Evolutionary conservation across 2,888 invertebrate species (phyloP), one percentile per base, ranked within the genome.

Genomic region (Oscheius sp.): DNA sequence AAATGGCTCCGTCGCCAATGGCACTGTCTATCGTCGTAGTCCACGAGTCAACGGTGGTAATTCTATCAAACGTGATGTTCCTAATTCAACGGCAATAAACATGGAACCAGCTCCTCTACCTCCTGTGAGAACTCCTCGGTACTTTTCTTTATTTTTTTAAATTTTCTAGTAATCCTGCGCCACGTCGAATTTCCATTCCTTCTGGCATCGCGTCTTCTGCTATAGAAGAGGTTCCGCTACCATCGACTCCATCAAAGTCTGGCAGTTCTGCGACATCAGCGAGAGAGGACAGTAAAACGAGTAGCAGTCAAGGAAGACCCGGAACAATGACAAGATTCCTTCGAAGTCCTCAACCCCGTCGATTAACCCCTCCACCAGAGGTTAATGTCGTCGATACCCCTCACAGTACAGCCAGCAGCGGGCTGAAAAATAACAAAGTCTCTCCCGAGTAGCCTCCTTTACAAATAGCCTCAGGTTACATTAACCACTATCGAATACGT

Each of bases 291-390:
- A 22, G 51, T 8, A 33, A 26, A 2, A 28, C 36, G 38, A 64
- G 50, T n/a, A 22, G 38, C 5, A 26, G 36, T n/a, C 32, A 17
- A 6, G 64, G 49, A 4, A 17, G 64, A 12, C 64, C 64, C 12
- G 2, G 28, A 2, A 50, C 64, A 2, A 64, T 45, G 44, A 22
- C 33, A 17, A 24, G 51, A 4, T 64, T 64, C 22, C 14, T 64
- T n/a, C 50, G 64, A 3, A 41, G 38, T 8, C 44, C 64, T 20
- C 51, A 50, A 12, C 28, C 64, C 17, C 22, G 51, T 24, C 38
- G 51, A 8, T 41, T 45, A 26, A 32, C 64, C 8, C 64, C 64
- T n/a, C 64, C 64, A n/a, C 20, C 38, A 9, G 64, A 64, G 26
- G 51, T 50, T 9, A 45, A 30, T 20, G 26, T 64, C 3, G 64